phyloP scores from a whole-genome alignment of 2,113 vertebrate species.

The Platysteira castanea region DNA sequence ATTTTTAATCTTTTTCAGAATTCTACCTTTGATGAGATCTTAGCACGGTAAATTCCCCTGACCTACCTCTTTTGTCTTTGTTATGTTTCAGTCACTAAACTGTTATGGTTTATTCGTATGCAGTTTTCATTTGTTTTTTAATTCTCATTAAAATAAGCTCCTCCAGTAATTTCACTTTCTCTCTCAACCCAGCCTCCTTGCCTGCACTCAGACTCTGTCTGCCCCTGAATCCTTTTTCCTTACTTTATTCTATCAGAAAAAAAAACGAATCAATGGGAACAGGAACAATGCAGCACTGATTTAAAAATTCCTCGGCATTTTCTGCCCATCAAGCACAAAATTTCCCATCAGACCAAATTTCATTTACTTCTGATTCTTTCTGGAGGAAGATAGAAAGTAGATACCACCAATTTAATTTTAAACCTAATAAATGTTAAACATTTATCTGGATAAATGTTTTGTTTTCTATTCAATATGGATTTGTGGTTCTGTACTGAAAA shows the following conservation, averaged over 20 bases:
- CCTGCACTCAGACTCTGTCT: not conserved
- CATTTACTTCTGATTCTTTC: not conserved
- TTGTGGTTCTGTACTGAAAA: not conserved
- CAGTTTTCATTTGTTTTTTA: not conserved
- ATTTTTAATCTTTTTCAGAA: not conserved
- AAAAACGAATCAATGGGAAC: not conserved
- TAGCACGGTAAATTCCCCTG: not conserved
- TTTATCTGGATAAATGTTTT: not conserved
- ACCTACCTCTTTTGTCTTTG: not conserved
- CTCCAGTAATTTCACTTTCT: not conserved
- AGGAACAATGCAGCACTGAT: not conserved
- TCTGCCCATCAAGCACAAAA: not conserved
- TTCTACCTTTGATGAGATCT: not conserved
- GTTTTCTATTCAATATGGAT: not conserved
- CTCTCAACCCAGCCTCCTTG: not conserved
- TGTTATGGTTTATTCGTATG: rapidly evolving
- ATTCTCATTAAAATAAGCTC: not conserved
- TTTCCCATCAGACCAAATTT: not conserved
- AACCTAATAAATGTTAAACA: not conserved
- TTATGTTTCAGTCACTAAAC: not conserved
- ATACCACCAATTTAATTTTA: not conserved
- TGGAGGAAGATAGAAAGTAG: not conserved
- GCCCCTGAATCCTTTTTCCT: not conserved
- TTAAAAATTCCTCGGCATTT: not conserved
- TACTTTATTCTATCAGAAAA: not conserved